Base-by-base conservation (phyloP, 2,888 invertebrate species). In the Scrobipalpa atriplicella region DNA sequence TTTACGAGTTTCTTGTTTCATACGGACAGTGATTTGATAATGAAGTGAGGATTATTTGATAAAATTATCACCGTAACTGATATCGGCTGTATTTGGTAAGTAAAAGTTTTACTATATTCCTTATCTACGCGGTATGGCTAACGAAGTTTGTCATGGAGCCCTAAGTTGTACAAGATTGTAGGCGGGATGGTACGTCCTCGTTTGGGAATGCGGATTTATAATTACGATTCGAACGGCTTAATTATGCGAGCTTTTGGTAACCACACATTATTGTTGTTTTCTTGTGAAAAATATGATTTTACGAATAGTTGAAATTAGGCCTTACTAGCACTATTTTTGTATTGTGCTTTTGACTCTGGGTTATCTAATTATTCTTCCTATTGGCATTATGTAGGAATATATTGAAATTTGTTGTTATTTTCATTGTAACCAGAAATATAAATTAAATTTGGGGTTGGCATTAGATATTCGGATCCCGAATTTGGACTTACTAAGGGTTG, bases 1-100 rank as follows among this genome's bases (percentile, higher is more conserved):
- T 90, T 90, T 90, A 86, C 87, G 80, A 85, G 83, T 81, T 84
- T 78, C 71, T 72, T 78, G 76, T 76, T 80, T 78, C 71, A 72
- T 71, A 72, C 75, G 75, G 78, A 75, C 69, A 75, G 83, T 85
- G 84, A 80, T 78, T 77, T 79, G 73, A 84, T 80, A 75, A 85
- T 90, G 87, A 84, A 85, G 82, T 89, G 83, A 84, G 72, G 71
- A 80, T 72, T 80, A 71, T 78, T 78, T 76, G 71, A 74, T 77
- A 73, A 71, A 68, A 69, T 69, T 77, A 73, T 77, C 65, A 70
- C 72, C 71, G 76, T 81, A 79, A 78, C 78, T 78, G 71, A 73
- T 73, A 71, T 73, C 74, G 72, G 73, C 76, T 71, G 72, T 60
- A 71, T 75, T 78, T 79, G 89, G 89, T 88, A 77, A 89, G 87